These are phyloP conservation scores for Metopia argyrocephala DNA, from an alignment of 2,888 invertebrate genomes.

Conservation along the genomic window DNA sequence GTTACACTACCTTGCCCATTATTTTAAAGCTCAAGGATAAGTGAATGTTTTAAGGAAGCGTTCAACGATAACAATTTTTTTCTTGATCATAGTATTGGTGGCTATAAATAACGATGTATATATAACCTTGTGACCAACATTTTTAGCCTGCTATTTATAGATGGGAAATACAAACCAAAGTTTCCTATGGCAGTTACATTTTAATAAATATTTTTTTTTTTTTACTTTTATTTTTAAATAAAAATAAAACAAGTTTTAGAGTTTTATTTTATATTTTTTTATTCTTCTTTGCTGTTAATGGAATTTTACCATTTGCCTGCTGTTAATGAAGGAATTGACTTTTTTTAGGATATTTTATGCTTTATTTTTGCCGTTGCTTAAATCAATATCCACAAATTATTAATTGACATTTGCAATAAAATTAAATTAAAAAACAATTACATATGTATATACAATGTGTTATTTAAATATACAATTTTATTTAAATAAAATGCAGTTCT, in stretches of 20 bases:
- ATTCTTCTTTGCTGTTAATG: background rate
- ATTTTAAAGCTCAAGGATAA: too few species aligned
- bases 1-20: too few species aligned
- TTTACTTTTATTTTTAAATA: background rate
- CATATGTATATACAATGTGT: too few species aligned
- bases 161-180: background rate
- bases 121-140: background rate
- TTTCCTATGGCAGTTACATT: background rate
- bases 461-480: background rate
- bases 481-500: background rate
- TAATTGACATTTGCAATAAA: background rate
- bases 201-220: background rate
- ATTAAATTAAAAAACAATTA: background rate
- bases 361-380: too few species aligned
- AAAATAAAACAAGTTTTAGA: background rate
- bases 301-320: background rate
- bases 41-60: too few species aligned
- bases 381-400: background rate
- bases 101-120: background rate
- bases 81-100: background rate
- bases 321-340: background rate
- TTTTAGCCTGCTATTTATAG: background rate
- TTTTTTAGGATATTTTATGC: too few species aligned
- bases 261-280: background rate
- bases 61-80: background rate